A percentile compares a stretch with the other conserved stretches of the same genome.
Evolutionary conservation across 2,888 invertebrate species (phyloP).

Genomic region (Campoplex nolae): DNA sequence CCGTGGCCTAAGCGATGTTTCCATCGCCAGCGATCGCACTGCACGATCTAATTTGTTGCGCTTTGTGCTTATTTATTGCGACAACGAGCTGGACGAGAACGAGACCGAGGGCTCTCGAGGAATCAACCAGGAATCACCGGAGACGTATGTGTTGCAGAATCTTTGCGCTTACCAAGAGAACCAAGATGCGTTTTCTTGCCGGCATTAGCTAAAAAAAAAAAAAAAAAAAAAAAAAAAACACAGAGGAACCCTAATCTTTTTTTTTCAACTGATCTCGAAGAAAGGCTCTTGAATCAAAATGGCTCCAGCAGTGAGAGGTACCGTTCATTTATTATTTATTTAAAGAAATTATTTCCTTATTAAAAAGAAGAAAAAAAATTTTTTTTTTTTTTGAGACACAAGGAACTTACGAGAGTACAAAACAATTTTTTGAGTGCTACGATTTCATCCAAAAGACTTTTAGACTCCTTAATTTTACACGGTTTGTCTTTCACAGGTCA

Average conservation of each 20-base stretch:
- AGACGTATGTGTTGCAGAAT: constrained; percentile 27
- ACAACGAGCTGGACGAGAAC: constrained; percentile 55
- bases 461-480: constrained; percentile 13
- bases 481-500: constrained; percentile 13
- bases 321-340: constrained; percentile 11
- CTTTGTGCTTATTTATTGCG: constrained; percentile 78
- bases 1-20: constrained; percentile 76
- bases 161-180: constrained; percentile 34
- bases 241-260: not conserved
- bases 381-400: not conserved
- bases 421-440: not conserved
- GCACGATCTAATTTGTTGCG: constrained; percentile 80
- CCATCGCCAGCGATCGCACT: constrained; percentile 74
- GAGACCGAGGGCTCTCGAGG: constrained; percentile 39
- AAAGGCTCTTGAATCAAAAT: not conserved
- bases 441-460: not conserved
- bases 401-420: not conserved
- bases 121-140: constrained; percentile 33
- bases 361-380: too few species aligned
- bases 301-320: not conserved
- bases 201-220: not conserved
- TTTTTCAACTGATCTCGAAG: not conserved
- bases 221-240: too few species aligned
- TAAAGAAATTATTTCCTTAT: not conserved
- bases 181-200: constrained; percentile 21